Evolutionary conservation across 2,113 vertebrate genomes (phyloP), one percentile per base, ranked within the genome.

Genomic region (Tichodroma muraria): DNA sequence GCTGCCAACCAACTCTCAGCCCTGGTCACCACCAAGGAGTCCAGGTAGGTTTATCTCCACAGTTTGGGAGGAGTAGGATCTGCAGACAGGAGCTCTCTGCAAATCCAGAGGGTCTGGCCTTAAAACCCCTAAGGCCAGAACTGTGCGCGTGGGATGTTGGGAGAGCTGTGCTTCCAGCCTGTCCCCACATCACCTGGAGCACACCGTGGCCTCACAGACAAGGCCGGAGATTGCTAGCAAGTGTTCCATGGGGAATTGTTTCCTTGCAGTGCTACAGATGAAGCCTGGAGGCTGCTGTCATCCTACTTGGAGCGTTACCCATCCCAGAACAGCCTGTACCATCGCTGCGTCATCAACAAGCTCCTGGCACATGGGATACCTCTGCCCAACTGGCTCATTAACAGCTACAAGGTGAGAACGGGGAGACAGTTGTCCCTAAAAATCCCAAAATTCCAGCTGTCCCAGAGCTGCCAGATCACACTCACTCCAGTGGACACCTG

Each of bases 351-450:
- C 79, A 99, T 99, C 97, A 98, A 98, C 96, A 99, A 99, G 97
- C 98, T 99, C 85, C 93, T 99, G 94, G 98, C 98, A 3, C 99
- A 99, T 0, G 98, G 98, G 1, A 97, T 98, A 4, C 99, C 99
- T 9, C 97, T 98, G 64, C 99, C 99, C 73, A 99, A 98, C 92
- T 99, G 99, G 99, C 98, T 99, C 86, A 96, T 98, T 59, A 99
- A 98, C 86, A 98, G 98, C 37, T 99, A 99, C 94, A 99, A 99
- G 98, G 99, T 99, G 70, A 91, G 72, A 24, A 35, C 22, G 31
- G 31, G 64, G 66, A 31, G 42, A 30, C 13, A 31, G 25, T 73
- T 59, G 77, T 57, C 64, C 70, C 54, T 21, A 44, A 61, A 70
- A 35, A 2, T 4, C 35, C 42, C 8, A 5, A 22, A 52, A 49